Evolutionary conservation across 2,797 vertebrate species (phyloP), one percentile per base, ranked within the genome.

Genomic region (Paratrypauchen microcephalus): DNA sequence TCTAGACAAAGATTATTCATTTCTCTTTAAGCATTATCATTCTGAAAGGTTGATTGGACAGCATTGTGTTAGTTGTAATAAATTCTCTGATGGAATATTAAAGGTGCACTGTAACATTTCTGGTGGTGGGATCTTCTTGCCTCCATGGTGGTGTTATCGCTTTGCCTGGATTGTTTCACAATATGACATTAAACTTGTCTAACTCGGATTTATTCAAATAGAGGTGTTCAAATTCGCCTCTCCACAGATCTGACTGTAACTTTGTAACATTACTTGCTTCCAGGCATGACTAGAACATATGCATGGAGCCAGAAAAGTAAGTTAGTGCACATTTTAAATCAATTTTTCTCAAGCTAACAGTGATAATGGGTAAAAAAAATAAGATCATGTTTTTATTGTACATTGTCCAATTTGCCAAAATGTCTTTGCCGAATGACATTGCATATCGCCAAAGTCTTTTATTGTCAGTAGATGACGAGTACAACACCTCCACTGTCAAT

Each of bases 1-100:
- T 86, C 83, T 57, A 24, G 13, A 19, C 32, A 18, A 21, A 28
- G 73, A 79, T 82, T 85, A 79, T 84, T 86, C 28, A 81, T 83
- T 85, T 80, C 45, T 45, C 52, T 66, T 59, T 80, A 68, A 52
- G 32, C 65, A 70, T 54, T 55, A 56, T 39, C 32, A 23, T 64
- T 57, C 50, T 65, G 66, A 56, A 61, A 57, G 59, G 50, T 66
- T 28, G 24, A 45, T 74, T 57, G 57, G 69, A 72, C 41, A 2
- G 9, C 39, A 30, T 65, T 81, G 78, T 69, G 15, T 58, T 57
- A 66, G 72, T 24, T 24, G 1, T 26, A 16, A 32, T 36, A 58
- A 26, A 76, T 77, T 39, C 70, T 50, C 64, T 39, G 66, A 67
- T 66, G 58, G 68, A 47, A 26, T 61, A 67, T 71, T 64, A 57